A percentile compares a stretch with the other conserved stretches of the same genome.
Conservation (phyloP, 2,888 invertebrate genomes). For the Mythimna pallens region DNA sequence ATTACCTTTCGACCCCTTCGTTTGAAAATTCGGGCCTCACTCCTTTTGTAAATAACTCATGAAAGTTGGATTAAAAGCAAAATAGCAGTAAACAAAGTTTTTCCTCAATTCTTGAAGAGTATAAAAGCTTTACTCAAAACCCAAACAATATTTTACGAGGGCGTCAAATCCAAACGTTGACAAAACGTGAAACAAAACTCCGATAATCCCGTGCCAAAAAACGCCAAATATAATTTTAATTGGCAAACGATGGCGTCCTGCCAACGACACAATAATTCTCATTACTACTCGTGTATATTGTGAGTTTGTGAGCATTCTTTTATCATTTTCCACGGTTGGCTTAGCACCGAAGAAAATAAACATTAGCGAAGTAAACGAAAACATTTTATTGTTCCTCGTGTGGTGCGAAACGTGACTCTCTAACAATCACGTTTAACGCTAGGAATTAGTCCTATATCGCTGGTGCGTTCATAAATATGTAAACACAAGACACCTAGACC, state of each 20-base stretch:
- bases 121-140: constrained; percentile 16
- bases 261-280: constrained; percentile 60
- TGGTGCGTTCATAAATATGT: too few species aligned
- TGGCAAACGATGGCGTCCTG: constrained; percentile 57
- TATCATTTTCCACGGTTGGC: constrained; percentile 52
- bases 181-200: constrained; percentile 54
- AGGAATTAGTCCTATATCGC: too few species aligned
- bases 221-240: constrained; percentile 70
- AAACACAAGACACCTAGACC: too few species aligned
- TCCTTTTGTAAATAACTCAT: neutral
- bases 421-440: too few species aligned
- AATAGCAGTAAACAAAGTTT: neutral
- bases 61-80: neutral
- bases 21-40: neutral
- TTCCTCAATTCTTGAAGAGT: neutral
- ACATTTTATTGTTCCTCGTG: constrained; percentile 24
- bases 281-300: constrained; percentile 57
- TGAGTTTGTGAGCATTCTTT: constrained; percentile 57
- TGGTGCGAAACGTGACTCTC: neutral
- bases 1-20: neutral
- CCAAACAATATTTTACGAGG: constrained; percentile 39
- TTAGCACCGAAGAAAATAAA: constrained; percentile 50
- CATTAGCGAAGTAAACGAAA: constrained; percentile 14
- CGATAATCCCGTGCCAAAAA: constrained; percentile 63
- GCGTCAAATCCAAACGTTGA: constrained; percentile 46